Evolutionary conservation across 2,113 vertebrate genomes (phyloP).

Genomic region (Rhinolophus sinicus): DNA sequence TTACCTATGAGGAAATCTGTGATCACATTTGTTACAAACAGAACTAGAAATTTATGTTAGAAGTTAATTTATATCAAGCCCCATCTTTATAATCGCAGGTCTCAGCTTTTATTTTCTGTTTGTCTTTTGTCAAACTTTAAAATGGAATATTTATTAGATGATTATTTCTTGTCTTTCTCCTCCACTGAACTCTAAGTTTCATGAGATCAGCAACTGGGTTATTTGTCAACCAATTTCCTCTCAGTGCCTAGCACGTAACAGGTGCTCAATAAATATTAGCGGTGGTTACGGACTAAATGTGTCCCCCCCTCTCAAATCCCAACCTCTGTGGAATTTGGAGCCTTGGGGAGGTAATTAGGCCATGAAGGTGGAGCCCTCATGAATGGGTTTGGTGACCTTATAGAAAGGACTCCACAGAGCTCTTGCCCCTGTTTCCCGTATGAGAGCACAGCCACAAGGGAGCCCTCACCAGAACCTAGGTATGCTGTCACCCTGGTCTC

Average conservation of each 20-base stretch:
- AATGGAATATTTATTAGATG: background rate
- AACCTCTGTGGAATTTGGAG: background rate
- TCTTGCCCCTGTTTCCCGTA: background rate
- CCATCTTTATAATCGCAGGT: background rate
- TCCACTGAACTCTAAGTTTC: background rate
- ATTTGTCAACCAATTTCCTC: background rate
- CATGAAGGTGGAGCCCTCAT: background rate
- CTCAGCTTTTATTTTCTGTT: constrained; percentile 15
- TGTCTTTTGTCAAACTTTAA: constrained; percentile 16
- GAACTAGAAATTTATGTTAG: background rate
- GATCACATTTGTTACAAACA: background rate
- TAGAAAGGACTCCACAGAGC: background rate
- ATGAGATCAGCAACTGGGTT: background rate
- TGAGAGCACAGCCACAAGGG: background rate
- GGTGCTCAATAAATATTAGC: background rate
- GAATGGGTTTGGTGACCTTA: background rate
- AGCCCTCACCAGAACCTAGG: background rate
- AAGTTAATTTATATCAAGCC: background rate
- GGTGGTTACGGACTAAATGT: background rate
- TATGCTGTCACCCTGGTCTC: background rate
- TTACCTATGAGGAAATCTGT: constrained; percentile 11
- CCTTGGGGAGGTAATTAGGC: background rate
- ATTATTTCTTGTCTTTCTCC: background rate
- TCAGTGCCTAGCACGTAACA: background rate
- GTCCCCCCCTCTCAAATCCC: background rate